A percentile compares a stretch with the other conserved stretches of the same genome.
These are phyloP conservation scores for Esox lucius DNA, from an alignment of 2,797 vertebrate genomes.

Conservation along the genomic window DNA sequence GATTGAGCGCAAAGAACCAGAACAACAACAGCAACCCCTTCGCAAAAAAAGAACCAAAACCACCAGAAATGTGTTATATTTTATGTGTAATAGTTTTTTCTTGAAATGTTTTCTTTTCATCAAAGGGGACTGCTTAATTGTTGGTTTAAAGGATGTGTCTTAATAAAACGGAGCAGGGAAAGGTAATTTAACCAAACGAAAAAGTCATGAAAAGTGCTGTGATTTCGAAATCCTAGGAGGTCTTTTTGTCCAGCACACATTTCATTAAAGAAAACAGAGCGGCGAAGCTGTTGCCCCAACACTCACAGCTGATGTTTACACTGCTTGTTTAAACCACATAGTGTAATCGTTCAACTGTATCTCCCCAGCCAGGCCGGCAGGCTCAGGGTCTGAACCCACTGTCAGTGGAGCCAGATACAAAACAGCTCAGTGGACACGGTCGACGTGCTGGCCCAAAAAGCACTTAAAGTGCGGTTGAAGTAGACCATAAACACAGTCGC, in stretches of 20 bases:
- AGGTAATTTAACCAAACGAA: slow-evolving; percentile 45
- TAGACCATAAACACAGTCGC: slow-evolving; percentile 49
- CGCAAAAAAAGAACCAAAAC: slow-evolving; percentile 1
- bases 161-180: slow-evolving; percentile 37
- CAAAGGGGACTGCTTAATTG: slow-evolving; percentile 30
- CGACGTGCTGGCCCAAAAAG: slow-evolving; percentile 43
- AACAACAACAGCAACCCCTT: slow-evolving; percentile 40
- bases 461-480: slow-evolving; percentile 46
- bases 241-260: slow-evolving; percentile 25
- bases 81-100: too few relatives aligned
- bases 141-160: slow-evolving; percentile 31
- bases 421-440: slow-evolving; percentile 37
- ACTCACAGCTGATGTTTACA: slow-evolving; percentile 50
- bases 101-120: slow-evolving; percentile 43
- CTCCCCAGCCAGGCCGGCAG: slow-evolving; percentile 20
- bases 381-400: slow-evolving; percentile 16
- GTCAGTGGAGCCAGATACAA: slow-evolving; percentile 19
- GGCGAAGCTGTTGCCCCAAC: not conserved
- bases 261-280: slow-evolving; percentile 5
- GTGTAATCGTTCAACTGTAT: slow-evolving; percentile 67
- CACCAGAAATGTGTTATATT: not conserved
- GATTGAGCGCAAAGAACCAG: slow-evolving; percentile 53
- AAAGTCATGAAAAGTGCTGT: slow-evolving; percentile 37
- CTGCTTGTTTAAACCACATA: slow-evolving; percentile 63
- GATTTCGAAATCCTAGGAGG: slow-evolving; percentile 22